Base-by-base conservation (phyloP, 2,797 vertebrate genomes). In the Oreortyx pictus region DNA sequence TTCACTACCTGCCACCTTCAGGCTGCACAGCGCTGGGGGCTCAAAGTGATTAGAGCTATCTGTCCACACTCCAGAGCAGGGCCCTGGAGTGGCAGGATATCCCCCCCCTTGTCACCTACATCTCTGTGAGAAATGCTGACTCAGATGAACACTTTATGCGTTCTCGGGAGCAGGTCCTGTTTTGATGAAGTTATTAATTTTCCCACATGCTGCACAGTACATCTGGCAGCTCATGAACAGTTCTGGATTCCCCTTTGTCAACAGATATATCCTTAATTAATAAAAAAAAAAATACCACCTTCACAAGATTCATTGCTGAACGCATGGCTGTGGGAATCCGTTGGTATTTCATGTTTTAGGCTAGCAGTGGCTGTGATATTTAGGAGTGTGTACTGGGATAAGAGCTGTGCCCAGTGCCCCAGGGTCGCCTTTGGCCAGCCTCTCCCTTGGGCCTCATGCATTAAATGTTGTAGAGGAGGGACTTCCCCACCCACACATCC, bases 21-120 rank as follows among this genome's bases (percentile, higher is more conserved):
- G 72, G 60, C 41, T 62, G 50, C 27, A n/a, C 24, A 77, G 33
- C 37, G 6, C 41, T 82, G 31, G 72, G 47, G 27, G 67, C 78
- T 0, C 0, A 7, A 43, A 75, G 31, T 19, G 60, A 27, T 23
- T 59, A 27, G 15, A 86, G n/a, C 27, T 46, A 1, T 37, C 39
- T 43, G 35, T 61, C 66, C 11, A 2, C 12, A 7, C 86, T 70
- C 6, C 43, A 62, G 46, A 83, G 57, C 5, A 80, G 13, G 23
- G 14, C 35, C 24, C 22, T 62, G 54, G 64, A 49, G 44, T 33
- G 29, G 31, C 76, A 35, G 22, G 39, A 85, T 54, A 10, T 46
- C 49, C 76, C 39, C 14, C 39, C 14, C 33, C 74, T 72, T 31
- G 14, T 83, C 72, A 78, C 18, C 70, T 78, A 8, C 54, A 37